Evolutionary conservation across 2,113 vertebrate genomes (phyloP), one percentile per base, ranked within the genome.

Genomic region (Dipodomys merriami): DNA sequence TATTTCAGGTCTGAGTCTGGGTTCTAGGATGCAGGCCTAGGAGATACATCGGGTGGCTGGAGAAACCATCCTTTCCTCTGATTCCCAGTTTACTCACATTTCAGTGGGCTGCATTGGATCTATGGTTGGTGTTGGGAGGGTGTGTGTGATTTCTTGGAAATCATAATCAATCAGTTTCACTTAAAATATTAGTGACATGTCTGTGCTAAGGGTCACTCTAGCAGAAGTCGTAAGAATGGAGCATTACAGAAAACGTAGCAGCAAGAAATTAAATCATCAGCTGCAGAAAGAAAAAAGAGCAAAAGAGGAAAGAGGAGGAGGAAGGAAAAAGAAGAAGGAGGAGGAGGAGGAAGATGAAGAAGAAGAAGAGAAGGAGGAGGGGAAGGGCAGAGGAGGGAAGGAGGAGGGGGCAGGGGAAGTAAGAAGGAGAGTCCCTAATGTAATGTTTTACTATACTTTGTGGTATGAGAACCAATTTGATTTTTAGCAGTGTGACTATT

Each of bases 41-140:
- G 9, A 16, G 62, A 53, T 25, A 46, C 33, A 68, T 39, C 86
- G 19, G 10, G 9, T 22, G 27, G 19, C 86, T 23, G 20, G 30
- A 35, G 53, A 92, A 88, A 35, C 33, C 64, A 9, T 3, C 30
- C 30, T 10, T 69, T 44, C 35, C 57, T 35, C 3, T 12, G 35
- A 1, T 25, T 67, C 80, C 78, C 64, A 57, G 33, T 44, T 49
- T 62, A 71, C 13, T 60, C 44, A 30, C 20, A 27, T 73, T 23
- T 20, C 27, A 18, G 1, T 11, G 67, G 62, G 22, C 10, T 9
- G 5, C 30, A 0, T 0, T 62, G 19, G 33, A 1, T 82, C 62
- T 27, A 0, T 13, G 44, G 19, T 8, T 64, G 19, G 8, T n/a
- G 53, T 57, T 57, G 16, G 53, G 53, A 57, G 12, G 23, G 30